phyloP scores from a whole-genome alignment of 2,113 vertebrate genomes.

The Gambusia affinis region DNA sequence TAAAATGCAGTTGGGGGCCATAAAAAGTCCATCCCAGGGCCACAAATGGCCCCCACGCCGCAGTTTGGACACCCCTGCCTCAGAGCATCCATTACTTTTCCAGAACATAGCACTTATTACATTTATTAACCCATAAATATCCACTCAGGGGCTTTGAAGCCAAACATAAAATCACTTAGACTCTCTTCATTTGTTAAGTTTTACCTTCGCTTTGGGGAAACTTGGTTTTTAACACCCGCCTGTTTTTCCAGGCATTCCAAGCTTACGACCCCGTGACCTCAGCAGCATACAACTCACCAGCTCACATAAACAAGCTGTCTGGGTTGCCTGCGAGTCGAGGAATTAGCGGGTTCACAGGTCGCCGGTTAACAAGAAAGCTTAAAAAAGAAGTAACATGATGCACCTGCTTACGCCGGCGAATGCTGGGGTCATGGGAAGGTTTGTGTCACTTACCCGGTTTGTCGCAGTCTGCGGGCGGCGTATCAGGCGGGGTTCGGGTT shows the following conservation, averaged over 20 bases:
- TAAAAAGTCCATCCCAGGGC: too few species aligned
- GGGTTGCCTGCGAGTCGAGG: conserved; percentile 48
- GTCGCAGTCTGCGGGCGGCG: conserved; percentile 63
- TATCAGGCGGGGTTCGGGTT: conserved; percentile 74
- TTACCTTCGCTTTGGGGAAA: neutral
- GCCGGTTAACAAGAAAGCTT: conserved; percentile 42
- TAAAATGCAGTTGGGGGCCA: too few species aligned
- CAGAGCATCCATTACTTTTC: neutral
- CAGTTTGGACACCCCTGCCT: too few species aligned
- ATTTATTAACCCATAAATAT: neutral
- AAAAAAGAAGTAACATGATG: conserved; percentile 44
- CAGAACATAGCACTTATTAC: neutral
- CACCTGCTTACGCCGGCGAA: conserved; percentile 37
- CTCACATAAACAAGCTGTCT: conserved; percentile 41
- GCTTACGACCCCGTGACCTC: conserved; percentile 49
- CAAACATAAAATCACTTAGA: neutral
- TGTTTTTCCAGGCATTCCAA: conserved; percentile 60
- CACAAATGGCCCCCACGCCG: too few species aligned
- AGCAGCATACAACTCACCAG: conserved; percentile 35
- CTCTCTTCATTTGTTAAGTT: neutral
- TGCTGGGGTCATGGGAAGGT: neutral
- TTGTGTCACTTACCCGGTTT: conserved; percentile 70
- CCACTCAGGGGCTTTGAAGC: neutral
- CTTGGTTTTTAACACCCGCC: conserved; percentile 15
- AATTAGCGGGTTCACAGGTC: conserved; percentile 55